Percentiles rank a stretch among this genome's conserved stretches.
Evolutionary conservation across 64 coral and sea anemone genomes (phyloP).

Genomic region (Actinia tenebrosa): DNA sequence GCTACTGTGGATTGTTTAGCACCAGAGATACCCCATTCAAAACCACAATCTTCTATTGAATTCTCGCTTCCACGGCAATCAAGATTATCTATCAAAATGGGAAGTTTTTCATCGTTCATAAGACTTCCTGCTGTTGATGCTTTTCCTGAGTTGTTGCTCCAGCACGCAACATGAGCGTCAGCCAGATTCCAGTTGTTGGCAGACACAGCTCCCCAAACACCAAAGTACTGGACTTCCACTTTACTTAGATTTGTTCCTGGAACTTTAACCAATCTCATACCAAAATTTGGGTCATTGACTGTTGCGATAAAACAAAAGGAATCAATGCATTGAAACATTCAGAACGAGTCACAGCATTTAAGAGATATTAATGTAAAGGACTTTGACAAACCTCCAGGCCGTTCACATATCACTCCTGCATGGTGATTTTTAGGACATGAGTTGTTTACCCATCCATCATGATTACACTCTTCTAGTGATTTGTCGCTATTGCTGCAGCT

Average conservation of each 20-base stretch:
- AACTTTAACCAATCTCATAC: background rate
- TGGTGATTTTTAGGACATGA: background rate
- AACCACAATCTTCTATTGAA: background rate
- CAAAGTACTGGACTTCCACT: background rate
- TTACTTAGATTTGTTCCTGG: background rate
- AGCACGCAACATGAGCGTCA: background rate
- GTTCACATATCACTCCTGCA: slow-evolving; percentile 3
- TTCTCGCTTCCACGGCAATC: background rate
- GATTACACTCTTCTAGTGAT: background rate
- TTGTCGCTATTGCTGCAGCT: background rate
- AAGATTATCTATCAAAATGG: background rate
- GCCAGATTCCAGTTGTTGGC: background rate
- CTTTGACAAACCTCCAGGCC: background rate
- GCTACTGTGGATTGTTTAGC: too few species aligned
- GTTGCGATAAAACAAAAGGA: background rate
- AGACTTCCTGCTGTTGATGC: background rate
- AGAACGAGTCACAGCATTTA: background rate
- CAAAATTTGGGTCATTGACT: background rate
- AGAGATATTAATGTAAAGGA: background rate
- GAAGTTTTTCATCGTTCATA: background rate
- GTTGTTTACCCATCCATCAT: background rate
- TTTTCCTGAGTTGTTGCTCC: background rate
- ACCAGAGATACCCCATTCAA: background rate
- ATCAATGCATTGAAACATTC: background rate
- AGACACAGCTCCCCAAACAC: background rate